Percentiles rank a stretch among this genome's conserved stretches.
Evolutionary conservation across 1,140 invertebrate species (phyloP).

Genomic region (Drosophila ohnishii): DNA sequence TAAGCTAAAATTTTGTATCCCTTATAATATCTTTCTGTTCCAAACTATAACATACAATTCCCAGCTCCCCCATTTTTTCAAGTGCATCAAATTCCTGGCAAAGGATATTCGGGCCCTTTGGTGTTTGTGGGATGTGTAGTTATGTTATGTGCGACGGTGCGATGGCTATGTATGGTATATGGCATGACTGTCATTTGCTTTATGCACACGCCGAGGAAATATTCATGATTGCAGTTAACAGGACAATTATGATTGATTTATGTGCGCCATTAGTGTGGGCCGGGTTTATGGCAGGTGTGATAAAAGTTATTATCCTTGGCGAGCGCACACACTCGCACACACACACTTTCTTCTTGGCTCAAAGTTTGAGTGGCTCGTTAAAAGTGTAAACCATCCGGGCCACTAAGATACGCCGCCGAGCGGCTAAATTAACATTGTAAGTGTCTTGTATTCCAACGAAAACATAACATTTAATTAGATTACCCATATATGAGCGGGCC

Average conservation of each 20-base stretch:
- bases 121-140: conserved; percentile 13
- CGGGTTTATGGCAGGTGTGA: conserved; percentile 66
- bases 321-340: conserved; percentile 6
- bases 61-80: not conserved
- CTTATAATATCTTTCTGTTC: accelerated
- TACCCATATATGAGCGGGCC: conserved; percentile 52
- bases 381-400: conserved; percentile 44
- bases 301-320: conserved; percentile 65
- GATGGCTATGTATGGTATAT: conserved; percentile 50
- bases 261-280: conserved; percentile 40
- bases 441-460: conserved; percentile 47
- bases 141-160: conserved; percentile 22
- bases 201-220: conserved; percentile 69
- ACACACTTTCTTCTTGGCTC: conserved; percentile 25
- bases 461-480: conserved; percentile 78
- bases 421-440: conserved; percentile 52
- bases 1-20: no score
- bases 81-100: conserved; percentile 15
- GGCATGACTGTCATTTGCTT: conserved; percentile 79
- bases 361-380: conserved; percentile 70
- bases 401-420: conserved; percentile 40
- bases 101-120: conserved; percentile 42
- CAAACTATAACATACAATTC: not conserved
- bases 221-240: conserved; percentile 81
- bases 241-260: conserved; percentile 81